Base-by-base conservation (phyloP, 2,113 vertebrate genomes). In the Apus apus region DNA sequence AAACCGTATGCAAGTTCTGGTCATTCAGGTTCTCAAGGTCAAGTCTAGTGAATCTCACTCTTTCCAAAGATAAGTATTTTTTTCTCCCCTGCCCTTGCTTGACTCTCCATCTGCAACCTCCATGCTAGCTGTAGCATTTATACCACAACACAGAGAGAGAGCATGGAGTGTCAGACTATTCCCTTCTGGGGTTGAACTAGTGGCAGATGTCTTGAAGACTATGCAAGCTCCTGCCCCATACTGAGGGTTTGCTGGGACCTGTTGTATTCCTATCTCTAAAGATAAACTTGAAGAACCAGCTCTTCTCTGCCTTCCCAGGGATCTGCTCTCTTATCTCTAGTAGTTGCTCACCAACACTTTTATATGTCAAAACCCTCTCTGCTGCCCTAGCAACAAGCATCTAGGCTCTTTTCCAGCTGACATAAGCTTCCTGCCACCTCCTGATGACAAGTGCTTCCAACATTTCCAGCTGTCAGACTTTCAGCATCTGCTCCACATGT, bases 381-480 rank as follows among this genome's bases (percentile, higher is more conserved):
- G 68, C 92, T 95, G 68, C 88, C 83, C 85, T 84, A 94, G 92
- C 90, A 94, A 94, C 82, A 84, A 71, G 46, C 93, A 95, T 80
- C 65, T 82, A 92, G 85, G 85, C 88, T 88, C 72, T 90, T 91
- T 94, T 90, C 85, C 90, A 96, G 90, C 92, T 96, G 95, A 93
- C 94, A 92, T 86, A 89, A 93, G 92, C 88, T 96, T 96, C 90
- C 96, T 96, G 88, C 76, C 95, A 93, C 82, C 90, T 96, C 85
- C 56, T 68, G 80, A 96, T 95, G 96, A 89, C 93, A 91, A 97
- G 84, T 84, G 65, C 79, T 83, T 88, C 90, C 88, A 96, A 54
- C 83, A 25, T 90, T 90, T 92, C 85, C 93, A 93, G 92, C 90
- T 95, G 94, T 84, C 96, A 96, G 70, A 40, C 88, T 91, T 96